Evolutionary conservation across 2,797 vertebrate genomes (phyloP).

Genomic region (Danionella dracula): DNA sequence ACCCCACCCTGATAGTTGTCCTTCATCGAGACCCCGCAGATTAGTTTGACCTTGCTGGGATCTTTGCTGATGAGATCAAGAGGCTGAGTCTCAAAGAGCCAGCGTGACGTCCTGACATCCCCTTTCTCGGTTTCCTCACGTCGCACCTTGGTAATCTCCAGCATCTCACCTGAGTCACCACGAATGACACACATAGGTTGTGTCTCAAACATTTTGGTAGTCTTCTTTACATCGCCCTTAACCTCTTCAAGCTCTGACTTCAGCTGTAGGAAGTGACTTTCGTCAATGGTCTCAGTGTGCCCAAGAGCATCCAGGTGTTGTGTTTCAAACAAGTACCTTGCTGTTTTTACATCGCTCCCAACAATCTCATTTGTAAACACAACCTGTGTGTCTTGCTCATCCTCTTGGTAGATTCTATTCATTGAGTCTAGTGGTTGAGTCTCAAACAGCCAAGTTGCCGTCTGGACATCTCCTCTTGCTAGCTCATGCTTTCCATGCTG

Average conservation of each 20-base stretch:
- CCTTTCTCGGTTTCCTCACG: constrained; percentile 81
- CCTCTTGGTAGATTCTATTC: constrained; percentile 77
- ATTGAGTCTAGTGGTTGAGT: constrained; percentile 74
- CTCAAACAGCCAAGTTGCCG: constrained; percentile 81
- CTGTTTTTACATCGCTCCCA: constrained; percentile 80
- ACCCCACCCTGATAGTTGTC: constrained; percentile 72
- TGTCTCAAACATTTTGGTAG: constrained; percentile 80
- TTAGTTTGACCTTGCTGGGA: constrained; percentile 73
- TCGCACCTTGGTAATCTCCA: constrained; percentile 81
- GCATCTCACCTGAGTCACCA: constrained; percentile 78
- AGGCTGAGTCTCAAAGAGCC: constrained; percentile 83
- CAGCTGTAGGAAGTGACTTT: constrained; percentile 75
- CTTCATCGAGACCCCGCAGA: constrained; percentile 79
- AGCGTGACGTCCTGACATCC: constrained; percentile 77
- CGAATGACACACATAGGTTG: constrained; percentile 80
- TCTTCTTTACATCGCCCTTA: constrained; percentile 80
- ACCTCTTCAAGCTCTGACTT: constrained; percentile 83
- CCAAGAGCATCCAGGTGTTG: constrained; percentile 76
- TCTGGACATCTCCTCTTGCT: constrained; percentile 72
- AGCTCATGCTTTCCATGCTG: constrained; percentile 66
- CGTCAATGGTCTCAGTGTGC: constrained; percentile 76
- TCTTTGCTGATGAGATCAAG: constrained; percentile 80
- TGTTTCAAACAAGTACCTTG: constrained; percentile 82
- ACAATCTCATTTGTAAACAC: constrained; percentile 64
- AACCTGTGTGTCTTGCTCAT: constrained; percentile 59